Evolutionary conservation across 2,113 vertebrate species (phyloP).

Genomic region (Lipophrys pholis): DNA sequence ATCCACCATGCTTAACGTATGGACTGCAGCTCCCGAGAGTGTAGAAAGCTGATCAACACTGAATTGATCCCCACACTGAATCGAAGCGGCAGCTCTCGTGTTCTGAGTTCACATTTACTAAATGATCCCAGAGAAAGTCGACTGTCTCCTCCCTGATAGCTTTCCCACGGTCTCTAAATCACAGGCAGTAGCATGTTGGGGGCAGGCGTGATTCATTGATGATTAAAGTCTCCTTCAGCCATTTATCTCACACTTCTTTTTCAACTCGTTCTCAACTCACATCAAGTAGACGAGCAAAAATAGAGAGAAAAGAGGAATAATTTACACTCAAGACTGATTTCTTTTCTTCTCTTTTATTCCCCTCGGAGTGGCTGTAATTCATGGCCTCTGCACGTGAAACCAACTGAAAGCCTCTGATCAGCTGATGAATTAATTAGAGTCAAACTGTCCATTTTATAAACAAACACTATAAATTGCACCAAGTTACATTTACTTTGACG

Average conservation of each 20-base stretch:
- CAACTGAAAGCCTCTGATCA: slow-evolving; percentile 37
- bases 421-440: slow-evolving; percentile 49
- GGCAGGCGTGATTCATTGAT: background rate
- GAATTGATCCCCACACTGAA: too few relatives aligned
- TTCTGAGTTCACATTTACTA: background rate
- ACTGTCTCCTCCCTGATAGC: slow-evolving; percentile 11
- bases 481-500: slow-evolving; percentile 45
- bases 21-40: too few relatives aligned
- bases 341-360: slow-evolving; percentile 21
- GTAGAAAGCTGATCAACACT: too few relatives aligned
- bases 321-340: slow-evolving; percentile 19
- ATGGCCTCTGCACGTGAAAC: slow-evolving; percentile 25
- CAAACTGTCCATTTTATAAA: slow-evolving; percentile 40
- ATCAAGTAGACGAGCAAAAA: slow-evolving; percentile 37
- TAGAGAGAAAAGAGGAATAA: slow-evolving; percentile 29
- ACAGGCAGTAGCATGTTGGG: background rate
- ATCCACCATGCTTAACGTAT: too few relatives aligned
- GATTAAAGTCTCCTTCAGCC: slow-evolving; percentile 34
- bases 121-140: background rate
- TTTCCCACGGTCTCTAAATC: slow-evolving; percentile 33
- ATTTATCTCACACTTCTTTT: slow-evolving; percentile 37
- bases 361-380: slow-evolving; percentile 43
- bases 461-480: slow-evolving; percentile 55
- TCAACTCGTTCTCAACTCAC: slow-evolving; percentile 20
- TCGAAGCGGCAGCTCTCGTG: too few relatives aligned